Percentiles rank a stretch among this genome's conserved stretches.
Evolutionary conservation across 2,888 invertebrate species (phyloP).

Genomic region (Nematopogon swammerdamellus): DNA sequence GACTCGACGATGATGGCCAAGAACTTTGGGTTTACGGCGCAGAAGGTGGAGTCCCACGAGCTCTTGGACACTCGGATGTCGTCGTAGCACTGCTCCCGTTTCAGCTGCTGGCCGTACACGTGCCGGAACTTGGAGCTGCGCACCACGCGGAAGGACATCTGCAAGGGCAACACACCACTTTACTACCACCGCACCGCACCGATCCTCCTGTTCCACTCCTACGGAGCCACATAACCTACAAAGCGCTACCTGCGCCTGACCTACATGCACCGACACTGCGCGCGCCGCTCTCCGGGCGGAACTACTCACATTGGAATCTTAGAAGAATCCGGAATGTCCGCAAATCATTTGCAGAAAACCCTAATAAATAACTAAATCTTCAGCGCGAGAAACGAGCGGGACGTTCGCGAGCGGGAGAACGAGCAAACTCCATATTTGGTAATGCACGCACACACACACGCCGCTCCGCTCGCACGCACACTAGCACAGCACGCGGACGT

Average conservation of each 20-base stretch:
- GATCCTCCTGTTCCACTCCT: conserved; percentile 28
- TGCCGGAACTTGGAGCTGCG: conserved; percentile 98
- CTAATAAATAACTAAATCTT: conserved; percentile 35
- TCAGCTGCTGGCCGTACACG: conserved; percentile 85
- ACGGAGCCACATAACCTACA: conserved; percentile 51
- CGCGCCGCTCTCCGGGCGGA: background rate
- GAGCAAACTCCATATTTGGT: conserved; percentile 69
- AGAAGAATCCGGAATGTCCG: conserved; percentile 39
- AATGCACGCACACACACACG: conserved; percentile 42
- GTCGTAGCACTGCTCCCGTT: conserved; percentile 97
- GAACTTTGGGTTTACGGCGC: conserved; percentile 97
- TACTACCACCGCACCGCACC: conserved; percentile 31
- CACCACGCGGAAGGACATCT: conserved; percentile 96
- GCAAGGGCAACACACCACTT: conserved; percentile 36
- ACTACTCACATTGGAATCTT: conserved; percentile 42
- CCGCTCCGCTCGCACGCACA: background rate
- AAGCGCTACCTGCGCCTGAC: conserved; percentile 33
- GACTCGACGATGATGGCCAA: conserved; percentile 96
- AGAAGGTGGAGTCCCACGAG: conserved; percentile 98
- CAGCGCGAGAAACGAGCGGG: conserved; percentile 54
- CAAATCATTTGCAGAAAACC: conserved; percentile 49
- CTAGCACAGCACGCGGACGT: background rate
- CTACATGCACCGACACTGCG: conserved; percentile 28
- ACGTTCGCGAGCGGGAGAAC: conserved; percentile 60
- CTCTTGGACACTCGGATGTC: conserved; percentile 96